A percentile compares a stretch with the other conserved stretches of the same genome.
These are phyloP conservation scores for Machaerirhynchus nigripectus DNA, from an alignment of 2,113 vertebrate species.

Conservation along the genomic window DNA sequence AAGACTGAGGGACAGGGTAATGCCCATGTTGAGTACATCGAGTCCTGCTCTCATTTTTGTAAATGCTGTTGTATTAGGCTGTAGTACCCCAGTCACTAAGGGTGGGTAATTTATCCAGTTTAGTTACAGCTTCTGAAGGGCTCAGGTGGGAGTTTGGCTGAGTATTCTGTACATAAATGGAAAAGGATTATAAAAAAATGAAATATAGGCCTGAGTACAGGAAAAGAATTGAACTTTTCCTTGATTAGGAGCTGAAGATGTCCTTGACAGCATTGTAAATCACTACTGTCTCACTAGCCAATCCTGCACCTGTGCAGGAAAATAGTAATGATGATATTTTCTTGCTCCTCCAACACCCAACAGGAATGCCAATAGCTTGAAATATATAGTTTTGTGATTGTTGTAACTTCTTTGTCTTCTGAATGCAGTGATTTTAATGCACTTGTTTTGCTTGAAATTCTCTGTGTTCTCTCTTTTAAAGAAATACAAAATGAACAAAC, in stretches of 20 bases:
- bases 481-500: neutral
- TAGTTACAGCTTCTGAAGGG: neutral
- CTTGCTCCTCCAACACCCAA: neutral
- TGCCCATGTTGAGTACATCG: accelerated
- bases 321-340: neutral
- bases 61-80: neutral
- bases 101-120: neutral
- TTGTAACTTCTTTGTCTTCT: neutral
- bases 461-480: neutral
- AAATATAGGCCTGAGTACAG: neutral
- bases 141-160: neutral
- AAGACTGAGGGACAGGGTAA: accelerated
- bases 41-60: neutral
- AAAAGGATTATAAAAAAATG: constrained; percentile 18
- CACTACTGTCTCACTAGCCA: neutral
- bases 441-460: neutral
- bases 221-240: neutral
- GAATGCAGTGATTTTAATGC: neutral
- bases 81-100: neutral
- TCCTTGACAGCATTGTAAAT: constrained; percentile 24
- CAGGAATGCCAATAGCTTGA: neutral
- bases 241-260: constrained; percentile 33
- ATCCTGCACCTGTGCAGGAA: neutral
- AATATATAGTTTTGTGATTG: neutral
- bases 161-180: neutral